Evolutionary conservation across 2,797 vertebrate species (phyloP), one percentile per base, ranked within the genome.

Genomic region (Alectoris magna): DNA sequence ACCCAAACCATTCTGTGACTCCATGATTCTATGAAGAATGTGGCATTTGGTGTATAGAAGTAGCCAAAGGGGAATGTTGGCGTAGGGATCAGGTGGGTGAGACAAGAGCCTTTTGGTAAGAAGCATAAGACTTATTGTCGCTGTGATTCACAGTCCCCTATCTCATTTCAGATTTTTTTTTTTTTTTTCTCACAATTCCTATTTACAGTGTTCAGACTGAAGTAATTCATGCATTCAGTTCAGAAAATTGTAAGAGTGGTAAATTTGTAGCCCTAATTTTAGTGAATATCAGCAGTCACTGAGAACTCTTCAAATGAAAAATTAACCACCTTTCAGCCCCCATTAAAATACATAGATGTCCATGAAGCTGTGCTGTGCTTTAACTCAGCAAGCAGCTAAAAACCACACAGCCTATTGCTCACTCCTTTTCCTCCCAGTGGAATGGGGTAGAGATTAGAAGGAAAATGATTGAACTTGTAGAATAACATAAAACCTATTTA

Each of bases 221-320:
- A 89, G 41, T 48, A 83, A 16, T 53, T 91, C 14, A 24, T 60
- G 67, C 58, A 29, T 58, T 58, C n/a, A 18, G 67, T 53, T 88
- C 75, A 84, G 90, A 80, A 94, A 84, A 4, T 66, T 41, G 39
- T 74, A 69, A 0, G 0, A 68, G 14, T 91, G 85, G 75, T 85
- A 90, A 72, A 81, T 18, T 46, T 64, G 44, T 41, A 81, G 26
- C 24, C 34, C 41, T 75, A 80, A 91, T 90, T 87, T 13, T 58
- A 93, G 66, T 69, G 92, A 94, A 58, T 71, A 76, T 77, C 41
- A 84, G 58, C 53, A 87, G 59, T 58, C 34, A 71, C 58, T 80
- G 51, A 66, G 55, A 93, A 66, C 34, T 49, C 87, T 71, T 29
- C 53, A 87, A 64, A 80, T 64, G 38, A 83, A 90, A 76, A 77